Conservation (phyloP, 2,888 invertebrate species). For the Napeogenes sylphis region DNA sequence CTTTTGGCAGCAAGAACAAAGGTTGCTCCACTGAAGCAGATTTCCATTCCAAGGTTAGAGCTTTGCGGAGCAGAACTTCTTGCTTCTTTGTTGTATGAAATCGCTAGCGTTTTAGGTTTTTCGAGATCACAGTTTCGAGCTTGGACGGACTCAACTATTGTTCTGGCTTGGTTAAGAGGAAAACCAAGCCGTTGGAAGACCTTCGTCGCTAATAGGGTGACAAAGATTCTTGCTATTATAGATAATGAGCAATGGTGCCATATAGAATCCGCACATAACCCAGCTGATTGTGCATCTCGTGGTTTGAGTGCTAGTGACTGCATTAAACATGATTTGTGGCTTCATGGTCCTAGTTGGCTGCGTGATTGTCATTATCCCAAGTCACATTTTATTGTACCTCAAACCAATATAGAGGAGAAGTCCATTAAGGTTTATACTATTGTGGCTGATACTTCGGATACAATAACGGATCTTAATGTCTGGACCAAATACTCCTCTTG, state of each 20-base stretch:
- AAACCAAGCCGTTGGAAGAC: conserved; percentile 29
- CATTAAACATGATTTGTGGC: conserved; percentile 25
- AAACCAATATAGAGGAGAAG: no score
- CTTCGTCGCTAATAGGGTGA: conserved; percentile 30
- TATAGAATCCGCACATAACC: conserved; percentile 26
- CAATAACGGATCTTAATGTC: no score
- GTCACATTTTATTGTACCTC: no score
- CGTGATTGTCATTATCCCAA: no score
- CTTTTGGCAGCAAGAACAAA: conserved; percentile 21
- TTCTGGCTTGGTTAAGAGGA: conserved; percentile 28
- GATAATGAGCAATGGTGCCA: conserved; percentile 19
- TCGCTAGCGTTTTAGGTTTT: conserved; percentile 17
- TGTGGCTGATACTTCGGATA: no score
- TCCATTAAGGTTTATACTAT: no score
- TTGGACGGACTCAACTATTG: conserved; percentile 30
- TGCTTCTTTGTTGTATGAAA: conserved; percentile 23
- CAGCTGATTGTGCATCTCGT: conserved; percentile 30
- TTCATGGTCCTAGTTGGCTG: conserved; percentile 22
- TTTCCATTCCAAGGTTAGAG: conserved; percentile 25
- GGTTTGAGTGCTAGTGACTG: conserved; percentile 15
- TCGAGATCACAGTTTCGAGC: conserved; percentile 17
- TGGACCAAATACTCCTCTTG: no score
- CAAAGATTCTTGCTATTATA: conserved; percentile 16
- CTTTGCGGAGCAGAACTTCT: conserved; percentile 21
- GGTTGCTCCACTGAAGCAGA: conserved; percentile 25